Evolutionary conservation across 2,797 vertebrate species (phyloP).

Genomic region (Sebastes nivosus): DNA sequence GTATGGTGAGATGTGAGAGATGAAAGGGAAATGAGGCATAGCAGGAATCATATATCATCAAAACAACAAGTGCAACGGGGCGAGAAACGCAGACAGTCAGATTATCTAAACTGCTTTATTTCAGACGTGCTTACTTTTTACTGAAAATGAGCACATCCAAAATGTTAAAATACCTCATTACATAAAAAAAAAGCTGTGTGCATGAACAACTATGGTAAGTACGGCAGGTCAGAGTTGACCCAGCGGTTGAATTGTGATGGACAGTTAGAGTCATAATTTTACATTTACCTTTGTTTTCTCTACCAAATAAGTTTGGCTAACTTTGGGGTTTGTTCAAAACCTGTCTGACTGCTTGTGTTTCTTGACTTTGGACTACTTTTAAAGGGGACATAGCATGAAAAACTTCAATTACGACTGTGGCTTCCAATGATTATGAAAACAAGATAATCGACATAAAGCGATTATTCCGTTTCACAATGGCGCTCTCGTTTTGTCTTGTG

Average conservation of each 20-base stretch:
- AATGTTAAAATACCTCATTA: neutral
- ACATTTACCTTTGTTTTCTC: neutral
- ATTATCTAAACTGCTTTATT: neutral
- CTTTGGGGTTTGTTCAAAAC: neutral
- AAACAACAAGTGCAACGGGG: neutral
- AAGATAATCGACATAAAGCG: too few relatives aligned
- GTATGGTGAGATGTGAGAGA: neutral
- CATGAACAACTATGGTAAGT: neutral
- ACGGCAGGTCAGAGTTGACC: neutral
- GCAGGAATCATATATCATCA: neutral
- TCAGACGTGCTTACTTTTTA: neutral
- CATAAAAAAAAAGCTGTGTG: neutral
- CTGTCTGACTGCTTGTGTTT: neutral
- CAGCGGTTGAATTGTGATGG: neutral
- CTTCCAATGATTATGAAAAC: too few relatives aligned
- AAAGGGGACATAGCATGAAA: neutral
- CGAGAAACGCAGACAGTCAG: neutral
- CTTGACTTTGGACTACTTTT: neutral
- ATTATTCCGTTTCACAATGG: too few relatives aligned
- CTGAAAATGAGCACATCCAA: neutral
- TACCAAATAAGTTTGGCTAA: neutral
- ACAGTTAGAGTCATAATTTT: neutral
- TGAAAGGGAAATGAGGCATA: neutral
- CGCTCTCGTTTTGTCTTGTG: too few relatives aligned
- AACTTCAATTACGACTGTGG: too few relatives aligned